Evolutionary conservation across 2,888 invertebrate genomes (phyloP).

Genomic region (Caenorhabditis sp.): DNA sequence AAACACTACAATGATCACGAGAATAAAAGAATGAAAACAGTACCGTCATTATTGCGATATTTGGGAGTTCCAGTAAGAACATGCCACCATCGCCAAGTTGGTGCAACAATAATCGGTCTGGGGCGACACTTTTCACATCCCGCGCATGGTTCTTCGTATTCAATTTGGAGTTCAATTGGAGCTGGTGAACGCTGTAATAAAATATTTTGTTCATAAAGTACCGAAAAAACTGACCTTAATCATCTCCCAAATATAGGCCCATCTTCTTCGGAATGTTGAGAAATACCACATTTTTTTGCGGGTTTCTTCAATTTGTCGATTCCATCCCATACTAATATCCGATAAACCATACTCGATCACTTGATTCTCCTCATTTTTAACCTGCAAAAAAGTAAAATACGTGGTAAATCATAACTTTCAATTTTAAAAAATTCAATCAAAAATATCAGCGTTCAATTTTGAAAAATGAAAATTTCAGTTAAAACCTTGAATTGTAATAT

Average conservation of each 20-base stretch:
- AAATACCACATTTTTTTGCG: slow-evolving; percentile 68
- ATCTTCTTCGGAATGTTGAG: slow-evolving; percentile 51
- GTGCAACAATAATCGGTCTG: slow-evolving; percentile 27
- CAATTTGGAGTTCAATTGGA: slow-evolving; percentile 42
- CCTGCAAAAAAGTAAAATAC: too few species aligned
- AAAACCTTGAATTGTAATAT: too few species aligned
- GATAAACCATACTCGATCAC: slow-evolving; percentile 32
- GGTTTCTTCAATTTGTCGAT: slow-evolving; percentile 62
- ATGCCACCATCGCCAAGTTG: slow-evolving; percentile 60
- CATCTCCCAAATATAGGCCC: slow-evolving; percentile 69
- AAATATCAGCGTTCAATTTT: too few species aligned
- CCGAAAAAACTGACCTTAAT: slow-evolving; percentile 48
- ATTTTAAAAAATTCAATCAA: too few species aligned
- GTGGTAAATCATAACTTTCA: too few species aligned
- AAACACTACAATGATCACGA: not conserved
- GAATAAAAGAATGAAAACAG: too few species aligned
- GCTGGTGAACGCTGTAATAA: slow-evolving; percentile 41
- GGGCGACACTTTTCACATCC: slow-evolving; percentile 63
- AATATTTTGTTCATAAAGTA: too few species aligned
- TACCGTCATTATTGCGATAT: slow-evolving; percentile 30
- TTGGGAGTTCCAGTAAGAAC: slow-evolving; percentile 52
- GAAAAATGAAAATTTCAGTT: too few species aligned
- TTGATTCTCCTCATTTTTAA: slow-evolving; percentile 2
- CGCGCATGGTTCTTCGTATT: slow-evolving; percentile 58
- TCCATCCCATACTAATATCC: slow-evolving; percentile 65